Conservation (phyloP, 2,888 invertebrate genomes). For the Uloborus plumipes region DNA sequence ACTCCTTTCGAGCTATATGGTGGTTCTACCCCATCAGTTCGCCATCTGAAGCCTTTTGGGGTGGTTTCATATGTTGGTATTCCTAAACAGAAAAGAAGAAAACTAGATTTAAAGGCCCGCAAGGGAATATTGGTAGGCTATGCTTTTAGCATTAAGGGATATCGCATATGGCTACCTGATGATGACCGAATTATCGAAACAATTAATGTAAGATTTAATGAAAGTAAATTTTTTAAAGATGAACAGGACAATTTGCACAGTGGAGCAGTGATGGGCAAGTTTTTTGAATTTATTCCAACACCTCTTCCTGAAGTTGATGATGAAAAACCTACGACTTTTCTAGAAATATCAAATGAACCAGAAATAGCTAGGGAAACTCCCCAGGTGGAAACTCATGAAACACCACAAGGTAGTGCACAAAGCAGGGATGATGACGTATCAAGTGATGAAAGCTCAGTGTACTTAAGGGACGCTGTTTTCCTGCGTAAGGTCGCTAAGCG, state of each 20-base stretch:
- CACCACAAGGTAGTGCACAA: not conserved
- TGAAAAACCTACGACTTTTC: too few relatives aligned
- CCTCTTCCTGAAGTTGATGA: too few relatives aligned
- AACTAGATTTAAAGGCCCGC: not conserved
- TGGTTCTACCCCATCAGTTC: not conserved
- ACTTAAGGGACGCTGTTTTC: too few relatives aligned
- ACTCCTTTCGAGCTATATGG: slow-evolving; percentile 1
- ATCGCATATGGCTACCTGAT: not conserved
- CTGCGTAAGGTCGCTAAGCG: too few relatives aligned
- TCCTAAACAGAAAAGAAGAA: slow-evolving; percentile 3
- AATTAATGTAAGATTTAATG: not conserved
- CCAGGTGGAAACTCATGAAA: not conserved
- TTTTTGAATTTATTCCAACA: too few relatives aligned
- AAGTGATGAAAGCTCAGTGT: too few relatives aligned
- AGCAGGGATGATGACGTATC: too few relatives aligned
- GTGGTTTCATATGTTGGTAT: not conserved
- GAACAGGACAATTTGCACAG: too few relatives aligned
- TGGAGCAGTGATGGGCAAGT: too few relatives aligned
- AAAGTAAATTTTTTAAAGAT: not conserved
- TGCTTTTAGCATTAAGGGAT: not conserved
- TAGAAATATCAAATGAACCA: too few relatives aligned
- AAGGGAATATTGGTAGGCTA: slow-evolving; percentile 5
- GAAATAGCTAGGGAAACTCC: too few relatives aligned
- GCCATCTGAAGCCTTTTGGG: slow-evolving; percentile 5
- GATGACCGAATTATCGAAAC: slow-evolving; percentile 11